Percentiles rank a stretch among this genome's conserved stretches.
Conservation (phyloP, 2,797 vertebrate genomes). For the Sciurus carolinensis region DNA sequence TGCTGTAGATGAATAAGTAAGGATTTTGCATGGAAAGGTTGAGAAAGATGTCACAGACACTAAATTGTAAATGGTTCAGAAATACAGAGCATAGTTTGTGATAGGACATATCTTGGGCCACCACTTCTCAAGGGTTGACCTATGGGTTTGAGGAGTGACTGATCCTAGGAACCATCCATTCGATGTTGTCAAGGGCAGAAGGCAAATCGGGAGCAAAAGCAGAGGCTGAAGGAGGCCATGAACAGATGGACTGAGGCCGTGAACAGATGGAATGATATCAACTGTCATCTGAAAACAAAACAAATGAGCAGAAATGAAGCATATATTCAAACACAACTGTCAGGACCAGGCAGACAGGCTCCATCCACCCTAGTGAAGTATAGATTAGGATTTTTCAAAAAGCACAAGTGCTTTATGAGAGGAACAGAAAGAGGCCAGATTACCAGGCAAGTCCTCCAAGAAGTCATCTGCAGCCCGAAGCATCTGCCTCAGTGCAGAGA, state of each 20-base stretch:
- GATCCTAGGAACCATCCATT: not conserved
- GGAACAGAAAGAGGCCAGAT: not conserved
- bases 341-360: not conserved
- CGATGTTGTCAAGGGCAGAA: not conserved
- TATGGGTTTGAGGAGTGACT: not conserved
- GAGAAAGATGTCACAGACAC: not conserved
- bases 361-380: not conserved
- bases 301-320: not conserved
- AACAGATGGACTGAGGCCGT: not conserved
- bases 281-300: conserved; percentile 16
- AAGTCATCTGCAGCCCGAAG: conserved; percentile 11
- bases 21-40: not conserved
- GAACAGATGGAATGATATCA: not conserved
- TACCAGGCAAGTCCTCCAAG: conserved; percentile 68
- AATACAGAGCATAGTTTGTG: not conserved
- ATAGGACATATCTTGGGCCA: not conserved
- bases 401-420: not conserved
- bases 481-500: conserved; percentile 58
- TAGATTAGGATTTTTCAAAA: not conserved
- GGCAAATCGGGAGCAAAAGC: not conserved
- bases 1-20: not conserved
- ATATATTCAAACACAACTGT: not conserved
- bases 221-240: not conserved
- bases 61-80: not conserved
- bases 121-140: not conserved